Conservation (phyloP, 53 echinoderm and acorn worm species). For the Astropecten irregularis region DNA sequence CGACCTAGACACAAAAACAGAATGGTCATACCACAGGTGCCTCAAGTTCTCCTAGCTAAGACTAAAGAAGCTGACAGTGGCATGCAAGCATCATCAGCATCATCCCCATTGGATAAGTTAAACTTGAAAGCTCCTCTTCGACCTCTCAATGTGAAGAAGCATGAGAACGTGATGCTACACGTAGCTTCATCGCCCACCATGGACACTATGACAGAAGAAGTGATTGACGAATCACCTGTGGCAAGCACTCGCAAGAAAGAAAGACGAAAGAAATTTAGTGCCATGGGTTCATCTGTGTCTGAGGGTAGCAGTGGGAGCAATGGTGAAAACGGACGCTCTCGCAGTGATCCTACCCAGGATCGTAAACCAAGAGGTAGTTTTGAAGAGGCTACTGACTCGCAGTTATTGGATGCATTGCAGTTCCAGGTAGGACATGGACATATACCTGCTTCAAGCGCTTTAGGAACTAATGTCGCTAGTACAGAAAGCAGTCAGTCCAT, state of each 20-base stretch:
- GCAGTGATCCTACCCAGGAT: conserved; percentile 97
- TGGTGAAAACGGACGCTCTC: conserved; percentile 71
- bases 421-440: conserved; percentile 44
- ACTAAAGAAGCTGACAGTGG: conserved; percentile 41
- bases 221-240: conserved; percentile 4
- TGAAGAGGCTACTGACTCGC: conserved; percentile 62
- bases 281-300: conserved; percentile 24
- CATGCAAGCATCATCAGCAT: conserved; percentile 27
- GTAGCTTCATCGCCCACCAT: conserved; percentile 43
- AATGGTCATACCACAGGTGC: conserved; percentile 61
- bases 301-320: conserved; percentile 41
- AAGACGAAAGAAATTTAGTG: conserved; percentile 75
- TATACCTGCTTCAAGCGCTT: conserved; percentile 57
- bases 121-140: conserved; percentile 74
- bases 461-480: conserved; percentile 68
- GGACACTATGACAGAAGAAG: conserved; percentile 45
- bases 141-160: conserved; percentile 65
- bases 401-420: conserved; percentile 67
- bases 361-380: conserved; percentile 67
- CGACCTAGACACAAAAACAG: conserved; percentile 49
- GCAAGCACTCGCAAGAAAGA: conserved; percentile 32
- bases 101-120: conserved; percentile 68
- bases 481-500: conserved; percentile 91
- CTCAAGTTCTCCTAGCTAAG: conserved; percentile 53
- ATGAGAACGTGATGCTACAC: conserved; percentile 1